Evolutionary conservation across 2,113 vertebrate species (phyloP).

Genomic region (Leptosomus discolor): DNA sequence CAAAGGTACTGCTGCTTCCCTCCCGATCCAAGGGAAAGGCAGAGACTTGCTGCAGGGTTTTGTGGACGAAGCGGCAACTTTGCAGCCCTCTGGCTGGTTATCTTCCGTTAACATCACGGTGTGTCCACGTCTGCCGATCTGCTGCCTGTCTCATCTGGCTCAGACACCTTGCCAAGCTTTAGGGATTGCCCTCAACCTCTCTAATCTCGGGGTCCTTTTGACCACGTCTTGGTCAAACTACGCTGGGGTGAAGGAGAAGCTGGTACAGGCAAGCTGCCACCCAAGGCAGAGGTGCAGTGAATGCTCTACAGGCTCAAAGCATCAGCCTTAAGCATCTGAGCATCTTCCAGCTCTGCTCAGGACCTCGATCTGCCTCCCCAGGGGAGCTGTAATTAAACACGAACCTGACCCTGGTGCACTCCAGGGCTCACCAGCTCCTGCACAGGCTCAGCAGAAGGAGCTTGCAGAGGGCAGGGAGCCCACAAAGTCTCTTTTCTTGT

Average conservation of each 20-base stretch:
- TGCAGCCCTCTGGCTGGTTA: not conserved
- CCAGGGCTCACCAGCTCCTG: not conserved
- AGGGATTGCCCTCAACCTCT: not conserved
- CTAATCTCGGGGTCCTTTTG: not conserved
- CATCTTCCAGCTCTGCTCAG: not conserved
- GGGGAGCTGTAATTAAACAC: not conserved
- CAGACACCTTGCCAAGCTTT: not conserved
- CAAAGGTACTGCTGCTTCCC: not conserved
- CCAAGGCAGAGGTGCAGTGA: not conserved
- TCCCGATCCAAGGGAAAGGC: not conserved
- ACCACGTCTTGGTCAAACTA: not conserved
- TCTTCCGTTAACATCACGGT: accelerated
- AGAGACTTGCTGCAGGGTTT: not conserved
- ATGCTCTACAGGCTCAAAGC: not conserved
- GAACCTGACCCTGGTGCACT: not conserved
- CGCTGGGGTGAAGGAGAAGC: not conserved
- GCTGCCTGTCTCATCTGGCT: not conserved
- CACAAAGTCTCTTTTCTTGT: not conserved
- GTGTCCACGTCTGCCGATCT: not conserved
- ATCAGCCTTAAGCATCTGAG: not conserved
- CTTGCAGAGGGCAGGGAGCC: not conserved
- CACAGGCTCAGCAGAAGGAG: not conserved
- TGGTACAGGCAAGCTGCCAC: not conserved
- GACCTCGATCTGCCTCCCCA: not conserved
- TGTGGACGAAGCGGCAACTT: not conserved